Percentiles rank a stretch among this genome's conserved stretches.
Conservation (phyloP, 2,113 vertebrate genomes). For the Megaceryle torquata region DNA sequence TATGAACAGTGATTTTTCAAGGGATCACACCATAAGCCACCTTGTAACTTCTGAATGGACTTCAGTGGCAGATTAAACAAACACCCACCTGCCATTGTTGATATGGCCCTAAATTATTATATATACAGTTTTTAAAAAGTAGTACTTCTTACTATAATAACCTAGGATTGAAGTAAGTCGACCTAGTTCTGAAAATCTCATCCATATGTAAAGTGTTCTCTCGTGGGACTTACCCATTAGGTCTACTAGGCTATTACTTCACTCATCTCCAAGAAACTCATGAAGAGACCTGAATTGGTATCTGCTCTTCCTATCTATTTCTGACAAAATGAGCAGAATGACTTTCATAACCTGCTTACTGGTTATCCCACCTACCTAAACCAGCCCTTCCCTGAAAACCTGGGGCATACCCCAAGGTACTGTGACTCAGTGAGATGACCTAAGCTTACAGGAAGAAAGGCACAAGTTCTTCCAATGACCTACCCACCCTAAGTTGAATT, state of each 20-base stretch:
- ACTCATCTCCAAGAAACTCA: neutral
- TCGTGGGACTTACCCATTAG: neutral
- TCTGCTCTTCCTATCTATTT: neutral
- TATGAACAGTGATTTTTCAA: neutral
- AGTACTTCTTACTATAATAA: neutral
- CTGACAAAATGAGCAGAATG: neutral
- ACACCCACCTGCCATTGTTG: neutral
- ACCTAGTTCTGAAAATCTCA: neutral
- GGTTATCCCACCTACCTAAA: neutral
- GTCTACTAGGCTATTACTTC: neutral
- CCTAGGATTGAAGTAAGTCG: fast-evolving
- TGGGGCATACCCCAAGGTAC: neutral
- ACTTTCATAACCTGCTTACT: neutral
- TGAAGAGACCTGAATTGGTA: neutral
- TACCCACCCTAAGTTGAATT: neutral
- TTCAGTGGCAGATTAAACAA: neutral
- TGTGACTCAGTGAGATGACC: neutral
- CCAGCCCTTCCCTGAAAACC: neutral
- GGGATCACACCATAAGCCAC: neutral
- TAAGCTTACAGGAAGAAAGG: neutral
- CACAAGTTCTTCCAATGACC: neutral
- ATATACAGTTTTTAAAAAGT: neutral
- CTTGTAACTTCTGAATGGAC: neutral
- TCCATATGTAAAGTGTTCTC: neutral
- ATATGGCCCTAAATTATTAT: neutral